Evolutionary conservation across 1,140 invertebrate genomes (phyloP), one percentile per base, ranked within the genome.

Genomic region (Dreissena rostriformis): DNA sequence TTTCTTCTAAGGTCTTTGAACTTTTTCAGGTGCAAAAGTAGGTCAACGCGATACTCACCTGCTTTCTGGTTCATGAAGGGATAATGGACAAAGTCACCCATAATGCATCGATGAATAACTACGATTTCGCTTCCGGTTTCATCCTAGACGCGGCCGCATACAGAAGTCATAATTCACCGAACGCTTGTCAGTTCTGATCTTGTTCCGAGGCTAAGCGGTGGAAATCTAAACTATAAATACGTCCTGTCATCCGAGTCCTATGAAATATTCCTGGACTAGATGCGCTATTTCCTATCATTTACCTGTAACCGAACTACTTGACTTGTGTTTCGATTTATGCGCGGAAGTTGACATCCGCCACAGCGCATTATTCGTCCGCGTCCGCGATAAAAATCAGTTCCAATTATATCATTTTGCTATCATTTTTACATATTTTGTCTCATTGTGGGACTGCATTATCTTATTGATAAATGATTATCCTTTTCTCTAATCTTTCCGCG

Each of bases 371-470:
- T 79, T 29, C 66, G 51, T 51, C 66, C 57, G 57, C 77, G 57
- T 79, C 65, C 77, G 77, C 66, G 77, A 79, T 79, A 70, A 61
- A 70, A 71, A 79, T 79, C 77, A 26, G 53, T 53, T n/a, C 77
- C 77, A 79, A 79, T 79, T 79, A 79, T 68, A 79, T 79, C 53
- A 79, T 79, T 79, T 79, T 79, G 77, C 66, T 79, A 79, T 79
- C 77, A 79, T 67, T 79, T 79, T 57, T 24, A 66, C 26, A 79
- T 70, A 79, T 79, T 79, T 79, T 79, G 65, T 79, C 77, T 79
- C 22, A 79, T 79, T 79, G 70, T 79, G 52, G 57, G 68, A 61
- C 70, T 79, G 66, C 67, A 79, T 79, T 79, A 79, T 79, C 77
- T 70, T 79, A 79, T 79, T 79, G 77, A 79, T 79, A 79, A 79